Conservation (phyloP, 2,113 vertebrate species). For the Trichechus manatus region DNA sequence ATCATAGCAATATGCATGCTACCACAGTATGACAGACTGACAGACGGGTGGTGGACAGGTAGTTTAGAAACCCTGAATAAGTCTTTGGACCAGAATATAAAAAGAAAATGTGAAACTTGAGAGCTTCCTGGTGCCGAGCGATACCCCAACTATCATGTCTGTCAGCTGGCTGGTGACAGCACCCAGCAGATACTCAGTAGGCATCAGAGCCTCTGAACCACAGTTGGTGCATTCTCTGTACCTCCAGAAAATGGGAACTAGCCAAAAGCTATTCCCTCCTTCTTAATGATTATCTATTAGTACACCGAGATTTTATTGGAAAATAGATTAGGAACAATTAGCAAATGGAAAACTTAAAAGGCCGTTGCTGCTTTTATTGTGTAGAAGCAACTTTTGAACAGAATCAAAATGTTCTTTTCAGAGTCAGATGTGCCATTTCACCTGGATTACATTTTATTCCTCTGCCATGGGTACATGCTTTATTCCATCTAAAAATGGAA, state of each 20-base stretch:
- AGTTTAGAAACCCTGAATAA: not conserved
- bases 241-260: not conserved
- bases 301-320: not conserved
- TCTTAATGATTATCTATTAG: slow-evolving; percentile 66
- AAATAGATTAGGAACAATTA: slow-evolving; percentile 76
- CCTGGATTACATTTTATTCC: slow-evolving; percentile 35
- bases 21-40: not conserved
- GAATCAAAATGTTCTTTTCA: slow-evolving; percentile 42
- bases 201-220: not conserved
- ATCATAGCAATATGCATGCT: not conserved
- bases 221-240: slow-evolving; percentile 2
- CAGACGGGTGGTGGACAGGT: not conserved
- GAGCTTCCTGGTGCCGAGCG: slow-evolving; percentile 1
- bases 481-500: not conserved
- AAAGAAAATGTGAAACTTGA: slow-evolving; percentile 14
- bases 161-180: slow-evolving; percentile 37
- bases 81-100: not conserved
- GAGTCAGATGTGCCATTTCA: slow-evolving; percentile 50
- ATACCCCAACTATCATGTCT: not conserved
- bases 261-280: slow-evolving; percentile 20
- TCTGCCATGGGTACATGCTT: slow-evolving; percentile 1
- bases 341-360: slow-evolving; percentile 54
- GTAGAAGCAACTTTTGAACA: slow-evolving; percentile 21
- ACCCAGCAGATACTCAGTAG: not conserved
- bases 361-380: slow-evolving; percentile 50